Evolutionary conservation across 2,113 vertebrate species (phyloP), one percentile per base, ranked within the genome.

Genomic region (Ramphastos sulfuratus): DNA sequence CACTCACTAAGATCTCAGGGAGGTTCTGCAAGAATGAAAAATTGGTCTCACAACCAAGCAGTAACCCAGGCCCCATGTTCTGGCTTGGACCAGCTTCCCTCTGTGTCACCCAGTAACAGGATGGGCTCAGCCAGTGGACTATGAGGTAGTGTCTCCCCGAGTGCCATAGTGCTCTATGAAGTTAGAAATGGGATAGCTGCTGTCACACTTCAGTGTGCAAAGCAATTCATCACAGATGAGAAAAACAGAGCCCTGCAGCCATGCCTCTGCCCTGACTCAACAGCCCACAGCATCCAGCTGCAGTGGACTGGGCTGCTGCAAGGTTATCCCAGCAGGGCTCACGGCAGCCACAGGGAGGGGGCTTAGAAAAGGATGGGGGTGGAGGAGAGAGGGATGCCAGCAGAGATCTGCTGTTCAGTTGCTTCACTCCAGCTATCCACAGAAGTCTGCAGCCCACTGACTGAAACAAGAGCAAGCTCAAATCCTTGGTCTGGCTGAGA

Each of bases 121-220:
- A 98, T 96, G 94, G 60, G 87, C 95, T 92, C 96, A 90, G 97
- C 95, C 90, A 75, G 94, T 17, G 89, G 88, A 79, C 96, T 96
- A 97, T 98, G 98, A 98, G 97, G 98, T 98, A 98, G 98, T 8
- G 98, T 98, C 98, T 98, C 97, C 96, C 85, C 66, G 61, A 77
- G 91, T 94, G 94, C 96, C 97, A 96, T 77, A 96, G 96, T 96
- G 80, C 97, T 98, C 98, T 97, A 97, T 98, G 93, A 96, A 97
- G 96, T 93, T 90, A 93, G 98, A 97, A 98, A 98, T 91, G 97
- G 86, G 97, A 98, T 97, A 97, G 90, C 97, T 96, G 95, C 98
- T 96, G 98, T 98, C 97, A 92, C 97, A 96, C 96, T 93, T 90
- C 92, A 95, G 95, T 86, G 52, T 97, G 96, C 97, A 95, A 95